Conservation (phyloP, 2,888 invertebrate species). For the Cosmorhoe ocellata region DNA sequence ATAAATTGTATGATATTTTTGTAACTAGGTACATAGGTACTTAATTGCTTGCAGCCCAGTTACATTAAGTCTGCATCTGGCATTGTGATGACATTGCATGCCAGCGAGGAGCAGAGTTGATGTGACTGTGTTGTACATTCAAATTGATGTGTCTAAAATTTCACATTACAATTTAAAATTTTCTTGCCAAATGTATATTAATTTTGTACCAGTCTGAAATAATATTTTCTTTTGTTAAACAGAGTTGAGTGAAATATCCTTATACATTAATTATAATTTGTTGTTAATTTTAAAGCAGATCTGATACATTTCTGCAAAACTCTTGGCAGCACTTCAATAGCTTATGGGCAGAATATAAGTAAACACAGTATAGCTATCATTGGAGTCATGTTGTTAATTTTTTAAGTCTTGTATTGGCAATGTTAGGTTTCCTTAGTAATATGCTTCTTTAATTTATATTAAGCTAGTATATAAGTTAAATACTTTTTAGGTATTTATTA, state of each 20-base stretch:
- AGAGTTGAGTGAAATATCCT: no score
- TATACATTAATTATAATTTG: no score
- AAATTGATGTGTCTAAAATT: slow-evolving; percentile 6
- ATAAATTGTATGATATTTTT: slow-evolving; percentile 34
- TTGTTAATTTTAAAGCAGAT: neutral
- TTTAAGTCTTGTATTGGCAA: slow-evolving; percentile 4
- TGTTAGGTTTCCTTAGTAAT: slow-evolving; percentile 9
- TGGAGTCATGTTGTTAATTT: slow-evolving; percentile 1
- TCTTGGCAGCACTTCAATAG: neutral
- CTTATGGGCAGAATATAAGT: no score
- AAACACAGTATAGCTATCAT: no score
- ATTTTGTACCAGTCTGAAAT: neutral
- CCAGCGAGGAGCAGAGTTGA: no score
- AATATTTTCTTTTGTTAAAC: neutral
- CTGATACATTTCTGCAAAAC: neutral
- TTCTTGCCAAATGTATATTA: slow-evolving; percentile 24
- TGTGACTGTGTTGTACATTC: no score
- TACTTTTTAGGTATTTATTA: slow-evolving; percentile 32
- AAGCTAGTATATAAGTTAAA: slow-evolving; percentile 23
- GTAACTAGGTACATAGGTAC: slow-evolving; percentile 19
- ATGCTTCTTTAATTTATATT: slow-evolving; percentile 18
- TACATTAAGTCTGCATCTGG: no score
- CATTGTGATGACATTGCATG: no score
- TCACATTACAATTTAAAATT: neutral
- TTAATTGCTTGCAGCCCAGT: no score